Base-by-base conservation (phyloP, 2,797 vertebrate species). In the Rhyacichthys aspro region DNA sequence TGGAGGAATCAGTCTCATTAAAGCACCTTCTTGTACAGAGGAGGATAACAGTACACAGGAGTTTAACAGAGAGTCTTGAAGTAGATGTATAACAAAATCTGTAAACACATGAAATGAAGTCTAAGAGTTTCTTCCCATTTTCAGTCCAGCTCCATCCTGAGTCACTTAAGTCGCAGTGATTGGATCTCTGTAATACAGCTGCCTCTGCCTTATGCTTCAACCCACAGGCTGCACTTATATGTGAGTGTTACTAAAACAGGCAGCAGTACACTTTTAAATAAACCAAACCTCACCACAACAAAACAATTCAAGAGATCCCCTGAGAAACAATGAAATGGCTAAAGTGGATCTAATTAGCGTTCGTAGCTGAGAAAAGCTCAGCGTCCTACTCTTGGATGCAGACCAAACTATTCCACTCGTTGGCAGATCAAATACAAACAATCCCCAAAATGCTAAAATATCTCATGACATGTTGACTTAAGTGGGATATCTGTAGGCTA, bases 321-420 rank as follows among this genome's bases (percentile, higher is more conserved):
- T 6, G 72, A 85, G 82, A 77, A 76, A 79, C 60, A 80, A 81
- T 84, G 45, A 84, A 85, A 82, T 64, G 72, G 70, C 66, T 74
- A 79, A 85, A 86, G 72, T 78, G 73, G 82, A 72, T 78, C 77
- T 80, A 84, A 91, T 91, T 86, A 86, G 73, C 68, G 74, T 78
- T 69, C 72, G 78, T 81, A 77, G 75, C 70, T 42, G 63, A 80
- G 83, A 66, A 82, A 68, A 74, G 70, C 69, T 34, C 53, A 65
- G 47, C 50, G 44, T 67, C 75, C 76, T 57, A 82, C 43, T 63
- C 63, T 59, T 74, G 58, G 74, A 75, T 68, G 63, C 76, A 67
- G 81, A 84, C 73, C 70, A 80, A 83, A 73, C 48, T 6, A 48
- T 72, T 78, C 65, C 37, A 72, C 70, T 74, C 61, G 59, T 55